Conservation (phyloP, 2,888 invertebrate species). For the Idaea biselata region DNA sequence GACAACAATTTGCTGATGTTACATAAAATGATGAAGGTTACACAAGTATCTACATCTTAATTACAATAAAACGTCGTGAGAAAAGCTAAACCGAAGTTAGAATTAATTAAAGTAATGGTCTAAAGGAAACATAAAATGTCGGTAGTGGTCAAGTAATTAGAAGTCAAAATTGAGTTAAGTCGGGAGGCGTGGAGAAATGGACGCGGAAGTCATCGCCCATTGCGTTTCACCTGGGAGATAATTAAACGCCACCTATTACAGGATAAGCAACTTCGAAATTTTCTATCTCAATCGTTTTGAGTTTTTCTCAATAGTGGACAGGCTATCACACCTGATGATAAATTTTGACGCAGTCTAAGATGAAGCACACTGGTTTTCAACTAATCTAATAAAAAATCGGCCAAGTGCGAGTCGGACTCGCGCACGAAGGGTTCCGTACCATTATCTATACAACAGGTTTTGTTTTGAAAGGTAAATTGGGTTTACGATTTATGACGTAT, state of each 20-base stretch:
- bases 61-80: constrained; percentile 64
- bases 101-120: constrained; percentile 75
- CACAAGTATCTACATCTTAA: constrained; percentile 29
- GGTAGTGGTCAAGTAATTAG: constrained; percentile 67
- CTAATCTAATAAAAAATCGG: background rate
- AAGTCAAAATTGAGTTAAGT: constrained; percentile 62
- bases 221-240: constrained; percentile 23
- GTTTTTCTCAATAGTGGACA: too few species aligned
- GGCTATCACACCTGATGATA: too few species aligned
- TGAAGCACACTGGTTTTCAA: background rate
- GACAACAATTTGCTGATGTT: background rate
- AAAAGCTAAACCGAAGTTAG: constrained; percentile 59
- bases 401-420: too few species aligned
- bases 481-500: too few species aligned
- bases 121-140: constrained; percentile 72
- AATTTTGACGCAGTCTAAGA: too few species aligned
- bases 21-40: constrained; percentile 21
- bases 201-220: constrained; percentile 47
- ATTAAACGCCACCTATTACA: constrained; percentile 9
- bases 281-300: background rate
- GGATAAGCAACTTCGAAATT: background rate
- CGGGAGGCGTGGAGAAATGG: constrained; percentile 44
- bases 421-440: too few species aligned
- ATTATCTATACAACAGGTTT: too few species aligned
- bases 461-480: too few species aligned